These are phyloP conservation scores for Bicyclus anynana DNA, from an alignment of 1,140 invertebrate species.

Conservation along the genomic window DNA sequence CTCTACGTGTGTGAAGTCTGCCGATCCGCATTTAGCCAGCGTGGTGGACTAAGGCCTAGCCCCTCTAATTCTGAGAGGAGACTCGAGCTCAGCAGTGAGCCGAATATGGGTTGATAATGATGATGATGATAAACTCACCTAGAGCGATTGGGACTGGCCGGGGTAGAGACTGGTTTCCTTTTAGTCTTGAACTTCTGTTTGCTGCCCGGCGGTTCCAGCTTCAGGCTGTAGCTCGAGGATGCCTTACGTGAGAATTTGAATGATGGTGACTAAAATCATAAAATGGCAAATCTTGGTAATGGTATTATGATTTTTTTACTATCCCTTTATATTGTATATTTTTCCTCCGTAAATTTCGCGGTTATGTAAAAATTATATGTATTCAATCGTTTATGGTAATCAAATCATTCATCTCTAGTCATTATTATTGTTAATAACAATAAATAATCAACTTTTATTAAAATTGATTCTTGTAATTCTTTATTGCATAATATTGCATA, in stretches of 20 bases:
- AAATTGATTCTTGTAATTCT: too few species aligned
- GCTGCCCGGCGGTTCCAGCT: constrained; percentile 91
- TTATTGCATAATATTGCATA: too few species aligned
- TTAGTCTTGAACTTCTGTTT: constrained; percentile 91
- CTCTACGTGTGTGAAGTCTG: too few species aligned
- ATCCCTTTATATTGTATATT: neutral
- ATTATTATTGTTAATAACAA: too few species aligned
- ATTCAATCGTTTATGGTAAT: neutral
- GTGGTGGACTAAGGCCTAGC: too few species aligned
- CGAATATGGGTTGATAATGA: neutral
- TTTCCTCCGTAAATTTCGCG: neutral
- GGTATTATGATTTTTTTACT: constrained; percentile 14
- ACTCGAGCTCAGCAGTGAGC: too few species aligned
- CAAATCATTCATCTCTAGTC: too few species aligned
- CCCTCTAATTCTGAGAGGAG: too few species aligned
- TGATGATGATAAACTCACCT: constrained; percentile 59
- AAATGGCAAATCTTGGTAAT: constrained; percentile 33
- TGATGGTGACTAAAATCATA: constrained; percentile 92
- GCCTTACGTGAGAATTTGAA: constrained; percentile 98
- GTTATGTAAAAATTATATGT: neutral
- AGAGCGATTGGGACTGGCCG: constrained; percentile 93
- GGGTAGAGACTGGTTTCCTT: constrained; percentile 94
- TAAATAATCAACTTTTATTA: too few species aligned
- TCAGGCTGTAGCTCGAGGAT: constrained; percentile 96
- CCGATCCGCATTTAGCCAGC: too few species aligned